These are phyloP conservation scores for Metopia argyrocephala DNA, from an alignment of 2,888 invertebrate genomes.

Conservation along the genomic window DNA sequence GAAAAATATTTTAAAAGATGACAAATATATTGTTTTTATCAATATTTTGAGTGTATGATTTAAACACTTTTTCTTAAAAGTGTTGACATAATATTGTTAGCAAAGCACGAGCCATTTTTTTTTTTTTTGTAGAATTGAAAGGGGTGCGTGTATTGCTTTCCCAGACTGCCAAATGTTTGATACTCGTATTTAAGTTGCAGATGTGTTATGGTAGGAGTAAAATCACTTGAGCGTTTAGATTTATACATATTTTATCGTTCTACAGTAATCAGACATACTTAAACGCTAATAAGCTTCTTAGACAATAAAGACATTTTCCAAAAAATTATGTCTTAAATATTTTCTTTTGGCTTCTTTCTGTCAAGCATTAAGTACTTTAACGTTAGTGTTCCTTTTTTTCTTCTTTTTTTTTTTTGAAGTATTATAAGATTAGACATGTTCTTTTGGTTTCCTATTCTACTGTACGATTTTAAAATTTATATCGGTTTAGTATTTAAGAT, in stretches of 20 bases:
- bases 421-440: slow-evolving; percentile 41
- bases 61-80: slow-evolving; percentile 65
- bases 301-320: slow-evolving; percentile 49
- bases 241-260: not conserved
- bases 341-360: slow-evolving; percentile 25
- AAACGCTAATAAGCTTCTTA: slow-evolving; percentile 61
- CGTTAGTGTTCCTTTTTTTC: not conserved
- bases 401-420: slow-evolving; percentile 10
- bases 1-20: slow-evolving; percentile 32
- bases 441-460: slow-evolving; percentile 24
- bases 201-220: slow-evolving; percentile 63
- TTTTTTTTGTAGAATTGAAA: slow-evolving; percentile 19
- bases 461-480: slow-evolving; percentile 71
- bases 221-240: slow-evolving; percentile 55
- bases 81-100: slow-evolving; percentile 74
- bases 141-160: slow-evolving; percentile 35
- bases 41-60: slow-evolving; percentile 66
- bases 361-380: slow-evolving; percentile 39
- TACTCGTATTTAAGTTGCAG: slow-evolving; percentile 34
- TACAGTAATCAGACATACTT: slow-evolving; percentile 52
- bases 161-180: not conserved
- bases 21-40: slow-evolving; percentile 59
- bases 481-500: slow-evolving; percentile 71
- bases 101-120: slow-evolving; percentile 59
- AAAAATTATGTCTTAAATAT: slow-evolving; percentile 6